phyloP scores from a whole-genome alignment of 2,888 invertebrate species.

The Himalopsyche japonica region DNA sequence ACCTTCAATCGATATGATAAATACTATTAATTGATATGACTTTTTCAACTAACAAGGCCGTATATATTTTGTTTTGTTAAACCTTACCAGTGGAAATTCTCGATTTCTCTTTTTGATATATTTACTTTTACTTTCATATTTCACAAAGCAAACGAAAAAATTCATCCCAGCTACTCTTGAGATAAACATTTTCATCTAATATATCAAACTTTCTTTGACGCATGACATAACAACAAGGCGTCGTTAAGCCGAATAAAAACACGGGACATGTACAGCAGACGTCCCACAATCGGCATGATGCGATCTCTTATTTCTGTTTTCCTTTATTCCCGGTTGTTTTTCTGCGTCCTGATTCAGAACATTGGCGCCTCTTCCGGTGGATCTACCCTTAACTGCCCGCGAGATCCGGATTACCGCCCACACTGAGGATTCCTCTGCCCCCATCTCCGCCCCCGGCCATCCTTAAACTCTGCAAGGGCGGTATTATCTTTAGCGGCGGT shows the following conservation, averaged over 20 bases:
- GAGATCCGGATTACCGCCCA: not conserved
- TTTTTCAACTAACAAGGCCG: too few relatives aligned
- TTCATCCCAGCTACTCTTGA: not conserved
- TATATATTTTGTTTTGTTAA: not conserved
- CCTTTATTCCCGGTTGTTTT: conserved; percentile 10
- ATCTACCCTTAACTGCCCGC: not conserved
- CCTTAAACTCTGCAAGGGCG: conserved; percentile 3
- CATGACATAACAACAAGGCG: not conserved
- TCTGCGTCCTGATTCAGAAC: conserved; percentile 2
- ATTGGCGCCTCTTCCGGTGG: conserved; percentile 2
- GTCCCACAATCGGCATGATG: not conserved
- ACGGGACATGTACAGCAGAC: not conserved
- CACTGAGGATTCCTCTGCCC: not conserved
- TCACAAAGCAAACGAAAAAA: not conserved
- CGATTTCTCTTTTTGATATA: not conserved
- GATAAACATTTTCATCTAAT: not conserved
- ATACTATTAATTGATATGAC: too few relatives aligned
- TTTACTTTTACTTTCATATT: not conserved
- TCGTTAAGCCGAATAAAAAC: not conserved
- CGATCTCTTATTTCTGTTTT: not conserved
- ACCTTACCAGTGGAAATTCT: not conserved
- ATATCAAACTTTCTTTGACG: conserved; percentile 1
- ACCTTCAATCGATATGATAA: too few relatives aligned
- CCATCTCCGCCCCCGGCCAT: not conserved
- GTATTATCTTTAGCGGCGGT: conserved; percentile 10